These are phyloP conservation scores for Lipophrys pholis DNA, from an alignment of 2,113 vertebrate species.

Conservation along the genomic window DNA sequence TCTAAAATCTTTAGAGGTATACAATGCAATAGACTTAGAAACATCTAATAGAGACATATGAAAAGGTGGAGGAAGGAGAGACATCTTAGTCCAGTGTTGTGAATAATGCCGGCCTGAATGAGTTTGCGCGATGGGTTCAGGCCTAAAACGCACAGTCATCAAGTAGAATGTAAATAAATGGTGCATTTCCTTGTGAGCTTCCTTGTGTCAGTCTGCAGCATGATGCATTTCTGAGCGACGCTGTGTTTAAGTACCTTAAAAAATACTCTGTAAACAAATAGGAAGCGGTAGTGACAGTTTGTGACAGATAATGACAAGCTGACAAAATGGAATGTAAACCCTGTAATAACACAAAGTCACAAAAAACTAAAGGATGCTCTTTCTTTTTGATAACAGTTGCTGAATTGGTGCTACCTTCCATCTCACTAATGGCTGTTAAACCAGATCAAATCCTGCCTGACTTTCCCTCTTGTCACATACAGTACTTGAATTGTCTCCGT, in stretches of 20 bases:
- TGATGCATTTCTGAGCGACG: slow-evolving; percentile 57
- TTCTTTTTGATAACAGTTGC: slow-evolving; percentile 56
- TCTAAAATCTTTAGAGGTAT: slow-evolving; percentile 70
- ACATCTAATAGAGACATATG: slow-evolving; percentile 56
- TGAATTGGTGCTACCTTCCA: slow-evolving; percentile 75
- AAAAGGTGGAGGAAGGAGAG: slow-evolving; percentile 56
- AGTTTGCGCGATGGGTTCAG: slow-evolving; percentile 43
- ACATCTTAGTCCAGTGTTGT: slow-evolving; percentile 47
- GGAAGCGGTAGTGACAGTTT: slow-evolving; percentile 61
- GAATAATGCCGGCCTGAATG: slow-evolving; percentile 48
- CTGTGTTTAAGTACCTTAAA: slow-evolving; percentile 64
- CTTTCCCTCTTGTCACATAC: slow-evolving; percentile 36
- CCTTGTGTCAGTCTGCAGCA: slow-evolving; percentile 59
- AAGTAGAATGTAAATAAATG: slow-evolving; percentile 55
- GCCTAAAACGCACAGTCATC: slow-evolving; percentile 58
- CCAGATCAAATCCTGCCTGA: slow-evolving; percentile 58
- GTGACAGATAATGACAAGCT: slow-evolving; percentile 69
- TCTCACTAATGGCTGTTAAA: slow-evolving; percentile 51
- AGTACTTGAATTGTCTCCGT: slow-evolving; percentile 26
- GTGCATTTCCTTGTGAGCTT: slow-evolving; percentile 55
- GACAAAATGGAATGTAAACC: slow-evolving; percentile 86
- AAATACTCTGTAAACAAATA: slow-evolving; percentile 80
- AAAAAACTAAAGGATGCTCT: slow-evolving; percentile 69
- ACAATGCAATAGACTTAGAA: slow-evolving; percentile 69
- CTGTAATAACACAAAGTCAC: slow-evolving; percentile 65